phyloP scores from a whole-genome alignment of 2,797 vertebrate species.

The Poecilia gillii region DNA sequence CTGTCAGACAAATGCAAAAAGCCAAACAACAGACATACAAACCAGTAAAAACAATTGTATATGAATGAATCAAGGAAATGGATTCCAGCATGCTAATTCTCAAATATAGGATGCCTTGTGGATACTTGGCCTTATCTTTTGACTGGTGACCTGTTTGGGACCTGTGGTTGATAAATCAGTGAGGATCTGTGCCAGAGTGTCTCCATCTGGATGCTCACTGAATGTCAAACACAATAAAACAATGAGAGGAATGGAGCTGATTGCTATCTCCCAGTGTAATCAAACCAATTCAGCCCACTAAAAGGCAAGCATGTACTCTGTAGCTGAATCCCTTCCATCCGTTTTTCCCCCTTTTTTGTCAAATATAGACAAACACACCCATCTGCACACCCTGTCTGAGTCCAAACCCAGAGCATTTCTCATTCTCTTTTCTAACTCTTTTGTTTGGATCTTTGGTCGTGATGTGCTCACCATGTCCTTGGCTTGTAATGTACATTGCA shows the following conservation, averaged over 20 bases:
- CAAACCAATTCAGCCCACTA: slow-evolving; percentile 67
- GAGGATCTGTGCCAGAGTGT: slow-evolving; percentile 38
- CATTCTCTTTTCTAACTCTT: slow-evolving; percentile 47
- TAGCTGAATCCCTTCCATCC: slow-evolving; percentile 9
- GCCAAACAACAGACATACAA: slow-evolving; percentile 2
- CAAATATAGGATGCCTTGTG: slow-evolving; percentile 35
- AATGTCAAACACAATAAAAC: slow-evolving; percentile 78
- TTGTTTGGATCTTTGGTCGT: slow-evolving; percentile 71
- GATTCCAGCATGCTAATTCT: background rate
- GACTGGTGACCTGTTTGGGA: slow-evolving; percentile 16
- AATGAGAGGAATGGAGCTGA: slow-evolving; percentile 63
- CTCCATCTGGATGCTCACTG: slow-evolving; percentile 68
- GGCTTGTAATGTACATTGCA: slow-evolving; percentile 61
- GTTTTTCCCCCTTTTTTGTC: slow-evolving; percentile 13
- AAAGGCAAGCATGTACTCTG: slow-evolving; percentile 62
- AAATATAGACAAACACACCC: slow-evolving; percentile 8
- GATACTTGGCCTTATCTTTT: background rate
- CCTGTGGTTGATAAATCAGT: slow-evolving; percentile 12
- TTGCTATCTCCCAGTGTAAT: slow-evolving; percentile 77
- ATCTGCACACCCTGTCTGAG: slow-evolving; percentile 26
- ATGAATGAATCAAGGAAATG: background rate
- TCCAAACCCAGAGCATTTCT: slow-evolving; percentile 54
- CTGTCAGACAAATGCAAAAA: slow-evolving; percentile 13
- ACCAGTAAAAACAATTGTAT: background rate
- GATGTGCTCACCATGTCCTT: slow-evolving; percentile 71